phyloP scores from a whole-genome alignment of 2,797 vertebrate genomes.

The Ciconia nigra region DNA sequence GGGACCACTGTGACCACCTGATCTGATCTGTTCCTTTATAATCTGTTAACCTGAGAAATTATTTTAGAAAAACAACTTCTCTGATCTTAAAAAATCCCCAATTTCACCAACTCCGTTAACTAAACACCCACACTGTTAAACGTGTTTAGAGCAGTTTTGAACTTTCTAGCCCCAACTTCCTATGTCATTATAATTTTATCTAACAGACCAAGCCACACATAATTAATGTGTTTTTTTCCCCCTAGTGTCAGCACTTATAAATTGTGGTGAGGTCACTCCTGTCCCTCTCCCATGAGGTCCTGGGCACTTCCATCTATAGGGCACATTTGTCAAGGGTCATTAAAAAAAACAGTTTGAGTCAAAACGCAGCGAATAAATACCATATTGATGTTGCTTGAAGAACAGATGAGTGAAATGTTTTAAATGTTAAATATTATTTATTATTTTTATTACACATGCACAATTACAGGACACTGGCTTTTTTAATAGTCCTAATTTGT shows the following conservation, averaged over 20 bases:
- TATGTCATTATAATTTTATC: background rate
- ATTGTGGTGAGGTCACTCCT: background rate
- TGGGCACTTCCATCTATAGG: background rate
- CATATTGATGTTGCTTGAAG: background rate
- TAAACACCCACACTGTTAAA: background rate
- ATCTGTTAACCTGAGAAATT: background rate
- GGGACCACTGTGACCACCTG: background rate
- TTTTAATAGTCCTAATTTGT: background rate
- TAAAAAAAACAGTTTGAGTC: background rate
- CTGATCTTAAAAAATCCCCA: background rate
- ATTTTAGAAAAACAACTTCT: background rate
- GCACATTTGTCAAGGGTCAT: background rate
- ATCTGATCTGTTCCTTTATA: background rate
- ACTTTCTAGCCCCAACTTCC: background rate
- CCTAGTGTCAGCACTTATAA: background rate
- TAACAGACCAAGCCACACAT: background rate
- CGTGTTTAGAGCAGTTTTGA: background rate
- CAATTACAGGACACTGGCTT: background rate
- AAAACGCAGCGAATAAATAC: background rate
- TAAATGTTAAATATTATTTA: background rate
- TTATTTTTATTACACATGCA: background rate
- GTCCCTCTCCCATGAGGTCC: background rate
- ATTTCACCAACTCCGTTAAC: background rate
- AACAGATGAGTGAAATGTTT: background rate
- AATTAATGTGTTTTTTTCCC: background rate